Evolutionary conservation across 2,113 vertebrate species (phyloP), one percentile per base, ranked within the genome.

Genomic region (Apeltes quadracus): DNA sequence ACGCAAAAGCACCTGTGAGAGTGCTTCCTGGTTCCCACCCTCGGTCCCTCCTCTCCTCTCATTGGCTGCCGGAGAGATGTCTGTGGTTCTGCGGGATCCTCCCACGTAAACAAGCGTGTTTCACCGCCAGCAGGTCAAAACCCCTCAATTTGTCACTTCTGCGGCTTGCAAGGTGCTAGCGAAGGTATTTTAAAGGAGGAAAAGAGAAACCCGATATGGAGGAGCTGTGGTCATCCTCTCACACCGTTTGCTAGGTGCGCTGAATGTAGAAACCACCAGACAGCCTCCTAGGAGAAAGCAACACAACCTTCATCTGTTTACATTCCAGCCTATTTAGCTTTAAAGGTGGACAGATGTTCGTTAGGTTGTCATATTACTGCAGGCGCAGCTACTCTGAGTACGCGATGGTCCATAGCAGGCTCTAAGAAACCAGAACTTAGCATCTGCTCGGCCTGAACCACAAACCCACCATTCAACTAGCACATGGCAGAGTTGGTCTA

Each of bases 61-160:
- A 81, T 72, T 87, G 81, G 87, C 63, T 61, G 54, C 50, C 44
- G 50, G 61, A 61, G 61, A 88, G 63, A 82, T 61, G 79, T 80
- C 83, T 92, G 91, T 84, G 88, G 90, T 91, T 90, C 75, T 86
- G 78, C 36, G 85, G 90, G 84, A 91, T 91, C 90, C 85, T 86
- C 86, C 90, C 82, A 84, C 88, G 83, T 90, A 92, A 91, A 91
- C 89, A 90, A 79, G 72, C 78, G 23, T 64, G 78, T 87, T 88
- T 87, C 79, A 88, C 91, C 82, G 25, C 83, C 84, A 80, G 76
- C 76, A 68, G 38, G 86, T 82, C 82, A 92, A 93, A 91, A 87
- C 88, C 85, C 70, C 84, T 87, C 81, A 91, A 93, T 92, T 92
- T 94, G 90, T 91, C 88, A 88, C 85, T 84, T 87, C 62, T 93